phyloP scores from a whole-genome alignment of 2,888 invertebrate species.

The Chaitophorus viminalis region DNA sequence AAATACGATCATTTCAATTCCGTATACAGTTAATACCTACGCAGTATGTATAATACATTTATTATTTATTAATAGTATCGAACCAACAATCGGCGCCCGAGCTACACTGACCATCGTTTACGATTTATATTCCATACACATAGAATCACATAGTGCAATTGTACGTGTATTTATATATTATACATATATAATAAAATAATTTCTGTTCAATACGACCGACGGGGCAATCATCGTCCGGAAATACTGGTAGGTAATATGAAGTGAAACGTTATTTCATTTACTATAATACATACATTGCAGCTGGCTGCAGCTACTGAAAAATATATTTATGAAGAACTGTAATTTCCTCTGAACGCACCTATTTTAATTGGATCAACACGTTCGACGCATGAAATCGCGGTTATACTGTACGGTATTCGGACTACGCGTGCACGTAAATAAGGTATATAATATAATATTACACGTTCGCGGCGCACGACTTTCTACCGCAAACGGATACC shows the following conservation, averaged over 20 bases:
- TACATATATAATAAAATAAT: no score
- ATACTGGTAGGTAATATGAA: not conserved
- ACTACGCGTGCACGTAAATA: not conserved
- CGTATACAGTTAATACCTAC: no score
- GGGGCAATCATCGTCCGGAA: conserved; percentile 17
- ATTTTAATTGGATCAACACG: conserved; percentile 44
- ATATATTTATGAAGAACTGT: conserved; percentile 32
- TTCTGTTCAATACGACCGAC: not conserved
- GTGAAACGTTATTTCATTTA: conserved; percentile 17
- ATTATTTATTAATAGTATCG: not conserved
- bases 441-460: not conserved
- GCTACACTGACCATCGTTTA: conserved; percentile 1
- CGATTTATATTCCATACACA: conserved; percentile 7
- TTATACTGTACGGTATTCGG: not conserved
- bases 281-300: no score
- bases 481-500: not conserved
- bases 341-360: not conserved
- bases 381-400: not conserved
- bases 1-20: no score
- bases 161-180: no score
- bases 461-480: not conserved
- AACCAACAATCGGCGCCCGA: not conserved
- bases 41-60: not conserved
- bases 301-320: not conserved
- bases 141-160: not conserved